These are phyloP conservation scores for Atrina japonica DNA, from an alignment of 2,888 invertebrate genomes.

Conservation along the genomic window DNA sequence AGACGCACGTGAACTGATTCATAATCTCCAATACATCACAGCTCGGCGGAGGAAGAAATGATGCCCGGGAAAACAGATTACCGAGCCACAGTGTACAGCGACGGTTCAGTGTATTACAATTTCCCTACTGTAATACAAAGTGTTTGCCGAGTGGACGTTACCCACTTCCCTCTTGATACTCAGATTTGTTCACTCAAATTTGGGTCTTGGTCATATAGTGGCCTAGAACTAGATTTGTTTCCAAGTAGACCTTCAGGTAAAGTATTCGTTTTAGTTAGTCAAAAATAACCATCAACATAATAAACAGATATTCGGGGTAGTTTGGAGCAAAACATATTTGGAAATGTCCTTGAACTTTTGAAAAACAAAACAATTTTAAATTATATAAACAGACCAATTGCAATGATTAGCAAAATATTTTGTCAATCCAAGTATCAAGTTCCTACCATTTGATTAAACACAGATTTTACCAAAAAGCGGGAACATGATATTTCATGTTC, in stretches of 20 bases:
- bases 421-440: too few relatives aligned
- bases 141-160: constrained; percentile 70
- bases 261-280: not conserved
- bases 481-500: too few relatives aligned
- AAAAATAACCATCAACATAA: too few relatives aligned
- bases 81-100: constrained; percentile 34
- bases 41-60: constrained; percentile 82
- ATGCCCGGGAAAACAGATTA: constrained; percentile 57
- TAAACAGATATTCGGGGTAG: too few relatives aligned
- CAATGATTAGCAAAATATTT: too few relatives aligned
- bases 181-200: constrained; percentile 99
- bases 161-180: constrained; percentile 87
- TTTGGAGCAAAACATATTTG: too few relatives aligned
- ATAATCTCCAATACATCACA: constrained; percentile 54
- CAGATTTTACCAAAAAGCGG: too few relatives aligned
- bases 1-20: too few relatives aligned
- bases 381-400: too few relatives aligned
- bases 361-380: too few relatives aligned
- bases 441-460: too few relatives aligned
- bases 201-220: constrained; percentile 94
- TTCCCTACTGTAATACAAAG: constrained; percentile 61
- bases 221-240: constrained; percentile 46
- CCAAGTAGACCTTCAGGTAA: constrained; percentile 9
- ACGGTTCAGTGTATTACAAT: constrained; percentile 44
- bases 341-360: too few relatives aligned